Evolutionary conservation across 2,888 invertebrate genomes (phyloP).

Genomic region (Itoplectis maculator): DNA sequence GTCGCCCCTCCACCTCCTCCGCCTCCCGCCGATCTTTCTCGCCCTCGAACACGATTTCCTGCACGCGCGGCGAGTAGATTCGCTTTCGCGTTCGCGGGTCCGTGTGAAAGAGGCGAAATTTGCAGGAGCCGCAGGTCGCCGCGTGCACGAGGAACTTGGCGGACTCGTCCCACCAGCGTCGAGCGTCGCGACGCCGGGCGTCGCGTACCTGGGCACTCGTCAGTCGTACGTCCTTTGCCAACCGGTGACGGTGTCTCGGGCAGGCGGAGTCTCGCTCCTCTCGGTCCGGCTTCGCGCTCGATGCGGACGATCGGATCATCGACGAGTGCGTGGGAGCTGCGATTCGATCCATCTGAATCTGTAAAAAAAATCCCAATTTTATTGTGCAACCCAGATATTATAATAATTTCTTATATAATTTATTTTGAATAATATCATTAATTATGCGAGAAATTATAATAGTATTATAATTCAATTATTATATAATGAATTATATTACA

Average conservation of each 20-base stretch:
- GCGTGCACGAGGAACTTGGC: slow-evolving; percentile 71
- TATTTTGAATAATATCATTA: not conserved
- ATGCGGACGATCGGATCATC: slow-evolving; percentile 83
- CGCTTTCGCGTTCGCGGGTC: slow-evolving; percentile 76
- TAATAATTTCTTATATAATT: slow-evolving; percentile 1
- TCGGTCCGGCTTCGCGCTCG: slow-evolving; percentile 29
- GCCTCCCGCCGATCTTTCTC: too few species aligned
- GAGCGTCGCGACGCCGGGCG: slow-evolving; percentile 73
- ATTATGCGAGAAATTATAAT: too few species aligned
- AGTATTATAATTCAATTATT: not conserved
- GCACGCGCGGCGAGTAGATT: slow-evolving; percentile 74
- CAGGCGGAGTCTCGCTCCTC: slow-evolving; percentile 68
- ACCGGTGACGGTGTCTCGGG: slow-evolving; percentile 74
- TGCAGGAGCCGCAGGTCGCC: slow-evolving; percentile 66
- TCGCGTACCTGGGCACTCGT: slow-evolving; percentile 73
- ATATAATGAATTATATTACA: too few species aligned
- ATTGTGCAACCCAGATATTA: slow-evolving; percentile 9
- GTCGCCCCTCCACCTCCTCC: slow-evolving; percentile 2
- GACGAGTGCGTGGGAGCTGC: slow-evolving; percentile 89
- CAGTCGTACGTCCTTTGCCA: slow-evolving; percentile 69
- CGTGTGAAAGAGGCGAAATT: slow-evolving; percentile 74
- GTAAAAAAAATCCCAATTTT: slow-evolving; percentile 49
- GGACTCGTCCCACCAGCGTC: slow-evolving; percentile 78
- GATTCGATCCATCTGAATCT: slow-evolving; percentile 87
- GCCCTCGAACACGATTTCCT: slow-evolving; percentile 69